A percentile compares a stretch with the other conserved stretches of the same genome.
phyloP scores from a whole-genome alignment of 2,888 invertebrate species.

The Idaea aversata region DNA sequence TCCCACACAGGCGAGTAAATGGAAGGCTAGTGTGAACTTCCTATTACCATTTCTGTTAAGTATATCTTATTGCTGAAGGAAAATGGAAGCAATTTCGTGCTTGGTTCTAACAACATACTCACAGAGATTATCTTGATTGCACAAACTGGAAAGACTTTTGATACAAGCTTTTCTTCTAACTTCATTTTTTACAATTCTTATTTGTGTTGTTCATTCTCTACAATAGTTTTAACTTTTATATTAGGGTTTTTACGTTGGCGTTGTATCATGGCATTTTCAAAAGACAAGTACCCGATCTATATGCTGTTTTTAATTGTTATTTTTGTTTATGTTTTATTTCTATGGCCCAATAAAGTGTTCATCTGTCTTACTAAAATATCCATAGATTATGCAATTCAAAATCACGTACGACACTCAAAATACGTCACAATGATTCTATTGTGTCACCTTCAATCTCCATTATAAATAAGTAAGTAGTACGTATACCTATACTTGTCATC shows the following conservation, averaged over 20 bases:
- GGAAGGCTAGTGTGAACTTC: slow-evolving; percentile 10
- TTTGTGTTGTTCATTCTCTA: not conserved
- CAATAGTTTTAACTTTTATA: not conserved
- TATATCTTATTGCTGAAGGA: slow-evolving; percentile 6
- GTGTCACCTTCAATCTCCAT: not conserved
- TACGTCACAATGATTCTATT: not conserved
- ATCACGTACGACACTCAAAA: too few species aligned
- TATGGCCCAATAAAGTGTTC: too few species aligned
- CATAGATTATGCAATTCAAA: too few species aligned
- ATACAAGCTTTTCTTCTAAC: not conserved
- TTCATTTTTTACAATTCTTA: not conserved
- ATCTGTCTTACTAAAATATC: too few species aligned
- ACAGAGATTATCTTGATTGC: not conserved
- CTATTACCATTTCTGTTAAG: slow-evolving; percentile 5
- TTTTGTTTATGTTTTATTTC: too few species aligned
- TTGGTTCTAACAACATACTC: not conserved
- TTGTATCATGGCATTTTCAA: too few species aligned
- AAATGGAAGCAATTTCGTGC: slow-evolving; percentile 5
- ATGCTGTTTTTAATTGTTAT: too few species aligned
- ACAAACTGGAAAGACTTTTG: not conserved
- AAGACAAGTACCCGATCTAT: too few species aligned
- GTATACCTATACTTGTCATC: not conserved
- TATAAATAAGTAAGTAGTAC: not conserved
- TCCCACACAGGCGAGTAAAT: slow-evolving; percentile 17
- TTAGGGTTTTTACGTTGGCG: not conserved